Conservation (phyloP, 2,797 vertebrate species). For the Halcyon chelicuti region DNA sequence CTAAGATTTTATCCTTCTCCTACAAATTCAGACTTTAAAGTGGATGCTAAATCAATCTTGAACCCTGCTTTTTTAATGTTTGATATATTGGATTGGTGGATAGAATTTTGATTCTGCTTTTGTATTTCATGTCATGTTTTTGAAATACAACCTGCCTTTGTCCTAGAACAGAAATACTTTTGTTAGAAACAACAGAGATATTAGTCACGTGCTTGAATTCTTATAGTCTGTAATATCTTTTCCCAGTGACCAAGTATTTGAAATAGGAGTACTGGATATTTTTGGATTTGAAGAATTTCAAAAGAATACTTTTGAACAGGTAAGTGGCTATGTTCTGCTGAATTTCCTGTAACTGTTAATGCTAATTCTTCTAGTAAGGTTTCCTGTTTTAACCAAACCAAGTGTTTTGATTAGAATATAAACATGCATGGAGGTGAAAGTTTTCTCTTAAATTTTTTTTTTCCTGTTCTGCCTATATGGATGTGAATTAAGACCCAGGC, state of each 20-base stretch:
- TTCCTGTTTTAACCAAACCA: neutral
- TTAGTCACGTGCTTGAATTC: conserved; percentile 9
- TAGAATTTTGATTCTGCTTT: neutral
- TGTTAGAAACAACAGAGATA: neutral
- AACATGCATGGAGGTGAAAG: neutral
- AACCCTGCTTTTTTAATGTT: neutral
- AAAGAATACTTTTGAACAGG: conserved; percentile 94
- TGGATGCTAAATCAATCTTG: neutral
- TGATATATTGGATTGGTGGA: neutral
- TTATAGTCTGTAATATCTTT: neutral
- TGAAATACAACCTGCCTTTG: neutral
- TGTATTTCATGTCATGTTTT: neutral
- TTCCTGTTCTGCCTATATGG: neutral
- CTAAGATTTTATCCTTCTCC: neutral
- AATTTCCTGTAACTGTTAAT: neutral
- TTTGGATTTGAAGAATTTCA: conserved; percentile 96
- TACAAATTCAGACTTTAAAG: neutral
- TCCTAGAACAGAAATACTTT: neutral
- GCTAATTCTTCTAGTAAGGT: neutral
- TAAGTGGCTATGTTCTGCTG: conserved; percentile 66
- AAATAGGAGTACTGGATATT: conserved; percentile 92
- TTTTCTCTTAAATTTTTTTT: neutral
- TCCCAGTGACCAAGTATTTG: conserved; percentile 84
- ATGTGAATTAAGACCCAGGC: neutral
- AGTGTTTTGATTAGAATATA: neutral